These are phyloP conservation scores for Plectropomus leopardus DNA, from an alignment of 2,113 vertebrate genomes.

Conservation along the genomic window DNA sequence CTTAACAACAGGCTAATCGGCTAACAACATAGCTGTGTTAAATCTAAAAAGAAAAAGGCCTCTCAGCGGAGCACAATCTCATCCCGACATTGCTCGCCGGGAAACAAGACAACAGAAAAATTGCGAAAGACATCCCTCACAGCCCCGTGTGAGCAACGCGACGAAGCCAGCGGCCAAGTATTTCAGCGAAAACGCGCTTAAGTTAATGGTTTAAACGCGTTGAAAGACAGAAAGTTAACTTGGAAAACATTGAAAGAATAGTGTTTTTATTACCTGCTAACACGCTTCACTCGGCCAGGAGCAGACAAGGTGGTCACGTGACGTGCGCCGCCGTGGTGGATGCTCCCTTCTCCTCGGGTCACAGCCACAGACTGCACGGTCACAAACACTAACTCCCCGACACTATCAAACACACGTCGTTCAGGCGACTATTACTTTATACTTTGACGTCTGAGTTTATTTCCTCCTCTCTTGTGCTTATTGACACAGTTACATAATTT, in stretches of 20 bases:
- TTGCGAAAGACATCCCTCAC: slow-evolving; percentile 64
- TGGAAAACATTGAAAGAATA: slow-evolving; percentile 26
- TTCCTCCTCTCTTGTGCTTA: not conserved
- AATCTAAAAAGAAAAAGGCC: slow-evolving; percentile 73
- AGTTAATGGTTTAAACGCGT: accelerated
- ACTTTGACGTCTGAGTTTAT: not conserved
- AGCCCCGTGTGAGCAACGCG: slow-evolving; percentile 9
- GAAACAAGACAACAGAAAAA: slow-evolving; percentile 79
- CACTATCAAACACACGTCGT: not conserved
- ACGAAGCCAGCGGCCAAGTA: not conserved
- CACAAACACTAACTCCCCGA: not conserved
- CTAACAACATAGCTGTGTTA: slow-evolving; percentile 48
- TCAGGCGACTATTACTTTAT: too few species aligned
- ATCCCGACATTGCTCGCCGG: slow-evolving; percentile 80
- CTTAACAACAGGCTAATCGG: not conserved
- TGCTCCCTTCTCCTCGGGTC: slow-evolving; percentile 43
- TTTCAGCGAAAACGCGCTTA: not conserved
- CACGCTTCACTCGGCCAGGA: slow-evolving; percentile 85
- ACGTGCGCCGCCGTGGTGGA: slow-evolving; percentile 72
- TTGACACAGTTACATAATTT: too few species aligned
- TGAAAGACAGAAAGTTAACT: not conserved
- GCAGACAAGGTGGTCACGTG: slow-evolving; percentile 87
- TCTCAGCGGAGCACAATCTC: slow-evolving; percentile 70
- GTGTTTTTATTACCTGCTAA: slow-evolving; percentile 86
- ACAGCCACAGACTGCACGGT: not conserved